Conservation (phyloP, 2,888 invertebrate genomes). For the Athetis lepigone region DNA sequence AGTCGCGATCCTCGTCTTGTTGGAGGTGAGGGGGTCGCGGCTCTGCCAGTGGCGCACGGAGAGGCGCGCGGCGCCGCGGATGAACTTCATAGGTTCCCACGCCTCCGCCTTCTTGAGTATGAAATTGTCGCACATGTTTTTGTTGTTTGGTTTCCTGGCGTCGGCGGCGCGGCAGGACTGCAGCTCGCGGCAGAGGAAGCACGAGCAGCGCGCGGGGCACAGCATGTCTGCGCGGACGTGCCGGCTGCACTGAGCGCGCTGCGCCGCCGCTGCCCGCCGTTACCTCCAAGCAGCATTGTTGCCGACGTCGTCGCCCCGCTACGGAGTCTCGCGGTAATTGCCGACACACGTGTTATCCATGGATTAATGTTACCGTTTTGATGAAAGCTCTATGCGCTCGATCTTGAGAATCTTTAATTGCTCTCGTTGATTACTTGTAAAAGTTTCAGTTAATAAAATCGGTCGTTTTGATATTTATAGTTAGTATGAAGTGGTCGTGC, state of each 20-base stretch:
- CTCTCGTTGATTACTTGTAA: conserved; percentile 52
- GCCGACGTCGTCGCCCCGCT: conserved; percentile 73
- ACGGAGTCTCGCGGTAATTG: conserved; percentile 64
- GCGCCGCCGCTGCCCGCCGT: conserved; percentile 72
- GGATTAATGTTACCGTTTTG: conserved; percentile 82
- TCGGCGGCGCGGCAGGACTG: conserved; percentile 91
- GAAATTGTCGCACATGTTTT: conserved; percentile 88
- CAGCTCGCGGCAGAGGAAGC: conserved; percentile 94
- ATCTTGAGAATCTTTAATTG: conserved; percentile 61
- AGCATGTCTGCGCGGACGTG: conserved; percentile 90
- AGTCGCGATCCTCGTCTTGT: conserved; percentile 80
- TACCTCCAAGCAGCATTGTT: conserved; percentile 77
- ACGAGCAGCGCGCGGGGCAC: conserved; percentile 93
- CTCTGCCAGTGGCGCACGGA: conserved; percentile 90
- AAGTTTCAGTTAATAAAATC: conserved; percentile 56
- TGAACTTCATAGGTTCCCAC: conserved; percentile 88
- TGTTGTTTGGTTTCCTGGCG: conserved; percentile 83
- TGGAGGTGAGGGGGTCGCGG: conserved; percentile 84
- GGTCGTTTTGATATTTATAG: conserved; percentile 56
- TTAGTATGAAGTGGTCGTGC: conserved; percentile 65
- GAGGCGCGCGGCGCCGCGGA: conserved; percentile 86
- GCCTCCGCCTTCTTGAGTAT: conserved; percentile 90
- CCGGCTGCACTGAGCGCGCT: conserved; percentile 82
- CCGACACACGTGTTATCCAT: conserved; percentile 77
- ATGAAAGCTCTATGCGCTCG: conserved; percentile 68